Evolutionary conservation across 2,113 vertebrate genomes (phyloP).

Genomic region (Tyrannus savana): DNA sequence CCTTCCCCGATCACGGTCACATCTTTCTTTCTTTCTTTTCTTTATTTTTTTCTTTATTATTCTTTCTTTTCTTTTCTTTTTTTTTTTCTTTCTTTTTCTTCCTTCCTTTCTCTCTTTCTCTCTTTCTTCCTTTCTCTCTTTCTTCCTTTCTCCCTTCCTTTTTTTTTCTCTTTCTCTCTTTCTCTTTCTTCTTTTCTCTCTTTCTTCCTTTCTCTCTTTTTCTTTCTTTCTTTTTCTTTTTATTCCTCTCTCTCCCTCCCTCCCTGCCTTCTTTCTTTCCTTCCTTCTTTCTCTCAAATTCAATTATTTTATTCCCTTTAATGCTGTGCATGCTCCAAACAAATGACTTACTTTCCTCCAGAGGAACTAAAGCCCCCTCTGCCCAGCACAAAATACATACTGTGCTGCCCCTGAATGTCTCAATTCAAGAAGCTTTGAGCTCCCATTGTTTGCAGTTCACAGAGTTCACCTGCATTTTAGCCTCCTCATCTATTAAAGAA

Average conservation of each 20-base stretch:
- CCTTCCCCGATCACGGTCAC: background rate
- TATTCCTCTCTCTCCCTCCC: no score
- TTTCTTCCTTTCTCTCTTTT: no score
- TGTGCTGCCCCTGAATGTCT: background rate
- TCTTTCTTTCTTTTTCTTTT: no score
- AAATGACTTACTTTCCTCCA: background rate
- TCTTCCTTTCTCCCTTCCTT: fast-evolving
- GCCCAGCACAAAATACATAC: background rate
- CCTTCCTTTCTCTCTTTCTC: no score
- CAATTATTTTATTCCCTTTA: background rate
- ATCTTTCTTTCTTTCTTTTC: fast-evolving
- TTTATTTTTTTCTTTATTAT: no score
- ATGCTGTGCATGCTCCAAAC: background rate
- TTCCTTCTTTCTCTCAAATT: background rate
- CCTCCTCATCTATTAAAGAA: conserved; percentile 56
- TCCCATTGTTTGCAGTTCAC: conserved; percentile 58
- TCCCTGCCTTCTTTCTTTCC: no score
- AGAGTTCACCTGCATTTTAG: conserved; percentile 61
- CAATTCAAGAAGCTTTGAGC: conserved; percentile 35
- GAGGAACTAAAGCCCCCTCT: background rate
- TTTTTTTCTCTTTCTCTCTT: fast-evolving
- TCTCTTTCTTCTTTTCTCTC: no score
- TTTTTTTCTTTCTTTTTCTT: no score
- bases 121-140: background rate
- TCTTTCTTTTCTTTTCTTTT: no score